Evolutionary conservation across 53 echinoderm and acorn worm species (phyloP), one percentile per base, ranked within the genome.

Genomic region (Holothuria scabra): DNA sequence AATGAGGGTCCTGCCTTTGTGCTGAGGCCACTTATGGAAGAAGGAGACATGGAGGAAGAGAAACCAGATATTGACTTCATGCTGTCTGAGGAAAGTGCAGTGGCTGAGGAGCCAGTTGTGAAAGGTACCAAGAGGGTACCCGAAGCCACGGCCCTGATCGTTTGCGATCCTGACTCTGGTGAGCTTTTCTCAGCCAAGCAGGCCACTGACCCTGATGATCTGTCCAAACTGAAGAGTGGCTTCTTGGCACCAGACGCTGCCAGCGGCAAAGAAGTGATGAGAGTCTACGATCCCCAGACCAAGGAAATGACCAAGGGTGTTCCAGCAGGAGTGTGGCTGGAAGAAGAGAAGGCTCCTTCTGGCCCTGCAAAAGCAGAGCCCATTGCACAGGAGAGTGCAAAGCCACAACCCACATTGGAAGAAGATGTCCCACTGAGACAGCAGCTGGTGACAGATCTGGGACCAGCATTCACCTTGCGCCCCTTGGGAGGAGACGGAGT

Each of bases 1-100:
- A 75, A 95, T 52, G 60, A 84, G 20, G 95, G 95, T 68, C 92
- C 90, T 63, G 95, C 92, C 10, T 95, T 88, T 60, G 71, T 90
- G 31, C 79, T 95, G 29, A 92, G 60, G 37, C 64, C 48, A 1
- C 48, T 48, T 19, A 21, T 14, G n/a, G 69, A 30, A 34, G 69
- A 69, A 35, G 78, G 76, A 46, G 76, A 84, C 14, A 84, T 84
- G 75, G 59, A 76, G 19, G 79, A 84, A 74, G 66, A 83, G 11
- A 80, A 83, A 52, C 80, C 86, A 8, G 58, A 25, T 1, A 23
- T 66, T 33, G 75, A 75, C 48, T 58, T 56, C 29, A 32, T 48
- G 57, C 60, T 65, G 28, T 67, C 69, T 12, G 58, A 65, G 33
- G 80, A 79, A 66, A 74, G 65, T 29, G 41, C 20, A 23, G 78